Conservation (phyloP, 2,888 invertebrate species). For the Chalcosyrphus nemorum region DNA sequence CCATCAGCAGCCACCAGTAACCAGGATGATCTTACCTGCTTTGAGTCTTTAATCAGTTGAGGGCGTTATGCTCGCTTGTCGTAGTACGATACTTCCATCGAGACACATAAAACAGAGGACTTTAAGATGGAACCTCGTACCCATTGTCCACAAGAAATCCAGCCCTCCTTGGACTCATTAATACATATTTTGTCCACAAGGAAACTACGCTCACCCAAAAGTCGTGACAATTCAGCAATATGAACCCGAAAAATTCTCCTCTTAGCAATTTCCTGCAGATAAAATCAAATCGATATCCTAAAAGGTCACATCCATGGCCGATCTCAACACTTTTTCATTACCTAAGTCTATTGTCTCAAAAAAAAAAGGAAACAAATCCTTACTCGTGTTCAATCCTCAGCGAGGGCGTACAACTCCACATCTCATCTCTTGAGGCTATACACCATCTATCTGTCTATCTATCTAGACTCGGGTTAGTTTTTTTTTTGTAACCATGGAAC, state of each 20-base stretch:
- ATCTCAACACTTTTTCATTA: slow-evolving; percentile 63
- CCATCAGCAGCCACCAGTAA: too few relatives aligned
- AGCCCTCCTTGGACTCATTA: slow-evolving; percentile 15
- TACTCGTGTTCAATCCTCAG: not conserved
- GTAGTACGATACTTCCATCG: too few relatives aligned
- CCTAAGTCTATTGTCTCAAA: slow-evolving; percentile 43
- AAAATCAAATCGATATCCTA: slow-evolving; percentile 57
- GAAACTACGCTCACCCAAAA: not conserved
- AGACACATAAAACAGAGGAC: too few relatives aligned
- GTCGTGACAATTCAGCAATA: slow-evolving; percentile 63
- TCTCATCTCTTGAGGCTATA: slow-evolving; percentile 47
- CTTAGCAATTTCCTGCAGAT: slow-evolving; percentile 13
- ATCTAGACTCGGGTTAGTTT: too few relatives aligned
- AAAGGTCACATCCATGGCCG: slow-evolving; percentile 28
- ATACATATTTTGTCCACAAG: not conserved
- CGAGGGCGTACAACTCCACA: slow-evolving; percentile 59
- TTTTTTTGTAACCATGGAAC: slow-evolving; percentile 34
- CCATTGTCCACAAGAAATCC: not conserved
- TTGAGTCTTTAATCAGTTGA: too few relatives aligned
- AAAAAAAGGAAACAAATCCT: slow-evolving; percentile 12
- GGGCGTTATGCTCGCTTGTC: too few relatives aligned
- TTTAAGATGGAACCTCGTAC: too few relatives aligned
- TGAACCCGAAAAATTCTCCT: not conserved
- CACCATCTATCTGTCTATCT: slow-evolving; percentile 49
- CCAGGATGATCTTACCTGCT: too few relatives aligned